Conservation (phyloP, 2,113 vertebrate genomes). For the Corythoichthys intestinalis region DNA sequence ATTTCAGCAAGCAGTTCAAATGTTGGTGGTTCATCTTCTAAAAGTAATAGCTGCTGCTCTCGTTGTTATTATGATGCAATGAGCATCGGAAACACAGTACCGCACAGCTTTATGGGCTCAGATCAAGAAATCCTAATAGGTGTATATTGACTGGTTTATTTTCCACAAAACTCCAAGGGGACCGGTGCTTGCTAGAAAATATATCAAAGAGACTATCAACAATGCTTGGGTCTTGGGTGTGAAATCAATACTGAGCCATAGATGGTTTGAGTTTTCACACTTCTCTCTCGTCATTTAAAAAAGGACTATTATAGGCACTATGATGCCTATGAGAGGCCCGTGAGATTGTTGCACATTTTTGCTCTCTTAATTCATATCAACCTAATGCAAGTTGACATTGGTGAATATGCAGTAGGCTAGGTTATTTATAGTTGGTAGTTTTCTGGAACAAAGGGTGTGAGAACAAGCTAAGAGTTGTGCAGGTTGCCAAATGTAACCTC, state of each 20-base stretch:
- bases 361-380: constrained; percentile 31
- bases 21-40: constrained; percentile 66
- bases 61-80: constrained; percentile 91
- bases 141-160: constrained; percentile 95
- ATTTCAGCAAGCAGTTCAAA: constrained; percentile 62
- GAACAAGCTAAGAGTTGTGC: constrained; percentile 21
- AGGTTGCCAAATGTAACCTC: constrained; percentile 43
- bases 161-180: constrained; percentile 87
- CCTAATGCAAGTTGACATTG: constrained; percentile 73
- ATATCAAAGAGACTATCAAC: constrained; percentile 99
- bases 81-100: constrained; percentile 77
- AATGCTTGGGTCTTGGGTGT: constrained; percentile 95
- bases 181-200: constrained; percentile 92
- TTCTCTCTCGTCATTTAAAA: constrained; percentile 99
- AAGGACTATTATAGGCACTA: constrained; percentile 70
- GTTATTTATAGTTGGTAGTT: constrained; percentile 31
- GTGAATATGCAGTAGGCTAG: constrained; percentile 27
- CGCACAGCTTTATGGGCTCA: constrained; percentile 96
- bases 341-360: constrained; percentile 75
- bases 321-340: constrained; percentile 82
- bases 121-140: constrained; percentile 99
- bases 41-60: constrained; percentile 43
- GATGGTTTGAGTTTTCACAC: constrained; percentile 99
- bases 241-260: constrained; percentile 99
- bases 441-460: constrained; percentile 18